phyloP scores from a whole-genome alignment of 2,797 vertebrate species.

The Malurus leucopterus region DNA sequence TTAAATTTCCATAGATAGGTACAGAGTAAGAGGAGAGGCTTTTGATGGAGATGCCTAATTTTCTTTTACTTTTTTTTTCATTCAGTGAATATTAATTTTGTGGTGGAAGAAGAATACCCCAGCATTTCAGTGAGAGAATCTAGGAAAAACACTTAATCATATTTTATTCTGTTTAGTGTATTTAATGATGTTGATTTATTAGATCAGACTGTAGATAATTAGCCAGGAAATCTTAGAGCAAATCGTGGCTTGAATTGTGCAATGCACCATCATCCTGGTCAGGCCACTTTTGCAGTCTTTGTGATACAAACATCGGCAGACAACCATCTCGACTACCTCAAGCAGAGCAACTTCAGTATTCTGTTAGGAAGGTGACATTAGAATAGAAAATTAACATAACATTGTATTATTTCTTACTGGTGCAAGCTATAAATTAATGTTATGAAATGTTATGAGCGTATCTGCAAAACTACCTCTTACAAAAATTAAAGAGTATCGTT shows the following conservation, averaged over 20 bases:
- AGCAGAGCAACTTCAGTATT: slow-evolving; percentile 20
- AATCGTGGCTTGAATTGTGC: background rate
- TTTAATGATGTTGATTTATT: slow-evolving; percentile 28
- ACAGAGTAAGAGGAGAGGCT: background rate
- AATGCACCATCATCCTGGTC: background rate
- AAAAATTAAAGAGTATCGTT: slow-evolving; percentile 61
- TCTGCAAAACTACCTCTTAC: slow-evolving; percentile 57
- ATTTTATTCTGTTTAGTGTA: background rate
- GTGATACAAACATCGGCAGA: slow-evolving; percentile 1
- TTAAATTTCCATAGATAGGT: background rate
- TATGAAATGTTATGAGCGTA: slow-evolving; percentile 66
- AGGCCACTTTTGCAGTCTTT: slow-evolving; percentile 36
- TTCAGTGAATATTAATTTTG: background rate
- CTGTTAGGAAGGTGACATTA: slow-evolving; percentile 8
- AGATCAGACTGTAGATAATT: slow-evolving; percentile 30
- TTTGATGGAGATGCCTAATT: background rate
- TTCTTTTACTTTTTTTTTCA: background rate
- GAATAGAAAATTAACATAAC: slow-evolving; percentile 58
- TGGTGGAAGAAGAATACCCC: background rate
- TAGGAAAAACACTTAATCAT: background rate
- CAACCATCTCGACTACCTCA: background rate
- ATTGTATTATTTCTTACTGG: slow-evolving; percentile 49
- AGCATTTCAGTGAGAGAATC: background rate
- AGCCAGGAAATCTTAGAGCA: slow-evolving; percentile 31
- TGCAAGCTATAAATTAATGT: slow-evolving; percentile 63